Evolutionary conservation across 2,888 invertebrate species (phyloP), one percentile per base, ranked within the genome.

Genomic region (Sarcophaga variegata): DNA sequence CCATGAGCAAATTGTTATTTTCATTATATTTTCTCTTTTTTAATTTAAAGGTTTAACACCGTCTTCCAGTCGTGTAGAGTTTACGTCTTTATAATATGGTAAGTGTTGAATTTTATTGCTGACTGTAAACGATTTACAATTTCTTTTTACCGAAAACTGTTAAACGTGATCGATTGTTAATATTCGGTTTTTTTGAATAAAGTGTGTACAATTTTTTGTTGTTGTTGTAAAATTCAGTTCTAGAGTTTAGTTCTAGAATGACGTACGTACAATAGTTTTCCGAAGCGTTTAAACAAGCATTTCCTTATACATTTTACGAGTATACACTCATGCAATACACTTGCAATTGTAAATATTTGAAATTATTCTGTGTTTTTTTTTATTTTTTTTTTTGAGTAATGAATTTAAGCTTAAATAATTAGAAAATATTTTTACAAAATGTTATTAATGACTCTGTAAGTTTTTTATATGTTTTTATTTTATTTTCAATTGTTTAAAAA

Each of bases 221-320:
- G 37, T 37, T 37, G 37, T 37, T 37, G 37, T 8, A 37, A 37
- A 37, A 37, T 37, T 22, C 22, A 22, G 1, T 22, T 22, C 22
- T 22, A 22, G 22, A 22, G n/a, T n/a, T n/a, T n/a, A 22, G 22
- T 22, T 1, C 22, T 54, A 22, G 37, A 81, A 67, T 80, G 59
- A 66, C 64, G 72, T 80, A 66, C 64, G 72, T 80, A n/a, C 25
- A 14, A 66, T 82, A 64, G 45, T 54, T 66, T 54, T 60, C 37
- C 4, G 14, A 14, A 54, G 54, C 12, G n/a, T 67, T 71, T 8
- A 62, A 77, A 47, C 70, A 47, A 17, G 20, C 47, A 71, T 14
- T 82, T 82, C 71, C 71, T 47, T 14, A 25, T 25, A 45, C 10
- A 27, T 11, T 25, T 69, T 4, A 47, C 6, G 45, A 37, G 37